These are phyloP conservation scores for Epistrophe eligans DNA, from an alignment of 2,888 invertebrate genomes.

Conservation along the genomic window DNA sequence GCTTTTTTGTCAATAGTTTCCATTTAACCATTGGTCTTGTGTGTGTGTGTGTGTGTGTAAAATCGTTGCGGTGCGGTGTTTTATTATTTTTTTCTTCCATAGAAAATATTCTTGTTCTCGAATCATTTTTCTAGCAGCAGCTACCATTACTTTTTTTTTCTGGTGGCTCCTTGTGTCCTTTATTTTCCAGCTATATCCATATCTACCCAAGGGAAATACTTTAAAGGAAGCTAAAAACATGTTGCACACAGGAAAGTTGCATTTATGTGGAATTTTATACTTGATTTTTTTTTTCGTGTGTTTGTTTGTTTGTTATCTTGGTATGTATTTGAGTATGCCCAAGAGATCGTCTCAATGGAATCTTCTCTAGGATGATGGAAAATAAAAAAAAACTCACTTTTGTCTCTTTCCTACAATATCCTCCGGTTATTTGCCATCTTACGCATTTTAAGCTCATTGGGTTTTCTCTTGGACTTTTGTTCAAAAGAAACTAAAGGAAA, in stretches of 20 bases:
- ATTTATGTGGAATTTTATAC: slow-evolving; percentile 51
- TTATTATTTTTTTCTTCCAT: slow-evolving; percentile 21
- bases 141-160: not conserved
- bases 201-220: slow-evolving; percentile 16
- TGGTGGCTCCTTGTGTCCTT: slow-evolving; percentile 16
- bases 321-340: slow-evolving; percentile 44
- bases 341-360: slow-evolving; percentile 48
- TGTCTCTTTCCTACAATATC: not conserved
- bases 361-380: not conserved
- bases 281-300: slow-evolving; percentile 34
- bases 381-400: not conserved
- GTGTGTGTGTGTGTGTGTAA: not conserved
- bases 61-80: not conserved
- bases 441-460: slow-evolving; percentile 60
- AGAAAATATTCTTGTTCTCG: slow-evolving; percentile 22
- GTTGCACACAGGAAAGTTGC: slow-evolving; percentile 63
- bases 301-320: slow-evolving; percentile 12
- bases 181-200: not conserved
- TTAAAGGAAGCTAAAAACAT: slow-evolving; percentile 47
- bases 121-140: slow-evolving; percentile 6
- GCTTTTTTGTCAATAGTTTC: slow-evolving; percentile 66
- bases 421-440: slow-evolving; percentile 7
- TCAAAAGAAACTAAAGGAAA: slow-evolving; percentile 21
- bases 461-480: slow-evolving; percentile 33
- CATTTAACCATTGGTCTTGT: slow-evolving; percentile 61